Base-by-base conservation (phyloP, 2,797 vertebrate genomes). In the Enteromius mattozi region DNA sequence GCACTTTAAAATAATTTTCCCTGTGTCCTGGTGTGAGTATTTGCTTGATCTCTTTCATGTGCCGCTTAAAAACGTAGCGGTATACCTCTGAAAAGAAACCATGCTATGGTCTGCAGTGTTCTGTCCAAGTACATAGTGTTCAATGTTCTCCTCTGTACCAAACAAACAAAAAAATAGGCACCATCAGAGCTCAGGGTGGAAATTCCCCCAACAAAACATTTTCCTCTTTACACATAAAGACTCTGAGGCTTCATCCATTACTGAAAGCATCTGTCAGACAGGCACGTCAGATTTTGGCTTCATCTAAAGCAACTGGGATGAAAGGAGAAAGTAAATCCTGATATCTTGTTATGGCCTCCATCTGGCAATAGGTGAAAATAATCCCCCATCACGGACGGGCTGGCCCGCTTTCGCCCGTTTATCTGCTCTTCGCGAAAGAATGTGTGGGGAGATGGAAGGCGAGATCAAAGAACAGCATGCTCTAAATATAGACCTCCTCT, bases 401-500 rank as follows among this genome's bases (percentile, higher is more conserved):
- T 69, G 87, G 78, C 87, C 81, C 83, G 81, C 83, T 87, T 86
- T 81, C 47, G 45, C 80, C 84, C 88, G 85, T 91, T 90, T 89
- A 89, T 87, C 83, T 85, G 76, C 83, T 85, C 84, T 78, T 87
- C 81, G 69, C 79, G 77, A 88, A 91, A 92, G 89, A 92, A 92
- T 89, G 91, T 42, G 74, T 89, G 90, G 89, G 89, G 90, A 93
- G 92, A 94, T 92, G 91, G 92, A 88, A 80, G 75, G 56, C 27
- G 84, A 93, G 93, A 95, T 95, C 93, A 95, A 94, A 95, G 93
- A 89, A 87, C 87, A 72, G 69, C 70, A 69, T 68, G 85, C 87
- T 91, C 92, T 92, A 93, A 93, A 94, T 93, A 94, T 93, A 93
- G 92, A 91, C 88, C 88, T 89, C 80, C 86, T 85, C 79, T 83